Evolutionary conservation across 92 coral and sea anemone species (phyloP), one percentile per base, ranked within the genome.

Genomic region (Pocillopora grandis): DNA sequence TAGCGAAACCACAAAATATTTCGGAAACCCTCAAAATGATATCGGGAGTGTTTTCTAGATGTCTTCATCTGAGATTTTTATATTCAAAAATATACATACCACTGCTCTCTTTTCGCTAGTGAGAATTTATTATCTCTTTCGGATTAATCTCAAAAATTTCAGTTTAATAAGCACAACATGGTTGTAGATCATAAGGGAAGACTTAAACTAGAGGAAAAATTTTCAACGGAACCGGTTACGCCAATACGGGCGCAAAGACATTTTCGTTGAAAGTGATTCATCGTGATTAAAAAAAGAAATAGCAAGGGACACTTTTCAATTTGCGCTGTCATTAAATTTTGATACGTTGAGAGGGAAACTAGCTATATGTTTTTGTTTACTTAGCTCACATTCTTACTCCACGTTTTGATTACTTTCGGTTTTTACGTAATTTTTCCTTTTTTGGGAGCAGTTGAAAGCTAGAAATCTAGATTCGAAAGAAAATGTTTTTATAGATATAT

Each of bases 1-100:
- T n/a, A 27, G 12, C 17, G 21, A 27, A 79, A 66, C 75, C 74
- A 23, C 75, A 79, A 79, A 66, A 79, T 17, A 49, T 31, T 33
- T 76, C 73, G 18, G 58, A 52, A 16, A 70, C 62, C 16, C 11
- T 23, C 63, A 65, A 66, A 66, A 79, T 79, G 74, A 79, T 66
- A 79, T n/a, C 75, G 9, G 55, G 48, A n/a, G 33, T 23, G 73
- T 13, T 14, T 16, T 69, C 73, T 42, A 3, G 21, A 42, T 67
- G 72, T 15, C 10, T 69, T 69, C 55, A 35, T 70, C 48, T 20
- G 23, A 70, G 42, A 55, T 70, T 3, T 37, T 69, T n/a, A 69
- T 16, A 15, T n/a, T 14, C 3, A 36, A 70, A 70, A 36, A 16
- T 36, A 36, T 70, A 55, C 52, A 42, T 42, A 42, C 52, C 52